Percentiles rank a stretch among this genome's conserved stretches.
Conservation (phyloP, 2,113 vertebrate genomes). For the Galeopterus variegatus region DNA sequence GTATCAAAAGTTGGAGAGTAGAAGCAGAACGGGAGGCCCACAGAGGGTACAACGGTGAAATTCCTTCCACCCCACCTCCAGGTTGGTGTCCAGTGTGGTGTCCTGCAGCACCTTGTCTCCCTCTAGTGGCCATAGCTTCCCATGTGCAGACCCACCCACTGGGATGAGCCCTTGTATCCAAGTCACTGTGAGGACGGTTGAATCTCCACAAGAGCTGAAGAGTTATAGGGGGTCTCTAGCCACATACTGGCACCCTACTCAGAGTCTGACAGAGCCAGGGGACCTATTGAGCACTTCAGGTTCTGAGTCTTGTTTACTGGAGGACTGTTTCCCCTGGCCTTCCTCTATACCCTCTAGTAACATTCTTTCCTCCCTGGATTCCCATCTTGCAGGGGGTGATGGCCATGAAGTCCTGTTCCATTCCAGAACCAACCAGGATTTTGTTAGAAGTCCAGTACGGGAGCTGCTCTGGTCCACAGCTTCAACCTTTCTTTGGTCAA, state of each 20-base stretch:
- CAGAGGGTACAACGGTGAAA: slow-evolving; percentile 27
- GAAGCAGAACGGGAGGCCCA: background rate
- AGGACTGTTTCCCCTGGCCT: background rate
- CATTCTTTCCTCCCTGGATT: background rate
- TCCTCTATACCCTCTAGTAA: background rate
- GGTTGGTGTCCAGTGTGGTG: background rate
- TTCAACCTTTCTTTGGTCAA: background rate
- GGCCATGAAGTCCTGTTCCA: background rate
- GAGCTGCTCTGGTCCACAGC: background rate
- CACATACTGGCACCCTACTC: background rate
- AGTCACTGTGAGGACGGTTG: background rate
- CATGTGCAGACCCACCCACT: background rate
- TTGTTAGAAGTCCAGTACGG: background rate
- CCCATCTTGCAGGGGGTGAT: background rate
- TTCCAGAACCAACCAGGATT: background rate
- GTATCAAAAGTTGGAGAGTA: background rate
- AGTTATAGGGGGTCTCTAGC: background rate
- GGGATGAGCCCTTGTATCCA: no score
- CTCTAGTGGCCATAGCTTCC: slow-evolving; percentile 72
- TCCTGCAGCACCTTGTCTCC: slow-evolving; percentile 45
- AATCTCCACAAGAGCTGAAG: background rate
- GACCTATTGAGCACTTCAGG: background rate
- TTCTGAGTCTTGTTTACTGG: background rate
- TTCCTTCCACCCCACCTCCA: background rate
- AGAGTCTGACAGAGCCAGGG: background rate